These are phyloP conservation scores for Euphonia xanthogaster DNA, from an alignment of 2,797 vertebrate genomes.

Conservation along the genomic window DNA sequence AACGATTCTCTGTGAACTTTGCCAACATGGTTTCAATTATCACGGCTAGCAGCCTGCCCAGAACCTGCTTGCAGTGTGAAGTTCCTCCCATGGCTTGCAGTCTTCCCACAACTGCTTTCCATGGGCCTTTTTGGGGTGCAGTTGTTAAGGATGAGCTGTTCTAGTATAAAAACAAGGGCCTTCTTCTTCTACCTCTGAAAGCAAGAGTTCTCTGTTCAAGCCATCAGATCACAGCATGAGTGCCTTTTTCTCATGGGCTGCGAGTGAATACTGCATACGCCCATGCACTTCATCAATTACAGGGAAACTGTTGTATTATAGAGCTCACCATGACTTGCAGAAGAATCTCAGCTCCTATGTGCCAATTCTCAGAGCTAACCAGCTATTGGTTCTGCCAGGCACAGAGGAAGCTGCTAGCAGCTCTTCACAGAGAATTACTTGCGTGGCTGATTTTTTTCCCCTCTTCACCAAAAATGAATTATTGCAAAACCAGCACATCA, in stretches of 20 bases:
- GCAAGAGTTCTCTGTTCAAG: not conserved
- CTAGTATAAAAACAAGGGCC: not conserved
- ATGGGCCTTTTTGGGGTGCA: no score
- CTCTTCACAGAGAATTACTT: not conserved
- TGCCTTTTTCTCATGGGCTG: not conserved
- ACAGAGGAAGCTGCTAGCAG: no score
- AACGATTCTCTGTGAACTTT: not conserved
- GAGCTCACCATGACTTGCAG: no score
- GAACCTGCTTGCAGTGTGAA: not conserved
- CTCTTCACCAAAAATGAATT: not conserved
- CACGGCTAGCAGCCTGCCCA: rapidly evolving
- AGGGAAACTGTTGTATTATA: not conserved
- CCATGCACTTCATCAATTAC: not conserved
- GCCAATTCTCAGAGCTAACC: not conserved
- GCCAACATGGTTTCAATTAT: not conserved
- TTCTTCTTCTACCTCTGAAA: not conserved
- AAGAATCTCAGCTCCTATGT: not conserved
- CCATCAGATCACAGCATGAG: not conserved
- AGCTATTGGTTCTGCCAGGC: not conserved
- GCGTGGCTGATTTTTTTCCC: not conserved
- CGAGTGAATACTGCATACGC: rapidly evolving
- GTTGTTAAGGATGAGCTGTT: not conserved
- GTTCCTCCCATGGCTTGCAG: not conserved
- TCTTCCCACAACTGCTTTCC: not conserved
- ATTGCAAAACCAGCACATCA: not conserved